Evolutionary conservation across 2,113 vertebrate species (phyloP), one percentile per base, ranked within the genome.

Genomic region (Zapus hudsonius): DNA sequence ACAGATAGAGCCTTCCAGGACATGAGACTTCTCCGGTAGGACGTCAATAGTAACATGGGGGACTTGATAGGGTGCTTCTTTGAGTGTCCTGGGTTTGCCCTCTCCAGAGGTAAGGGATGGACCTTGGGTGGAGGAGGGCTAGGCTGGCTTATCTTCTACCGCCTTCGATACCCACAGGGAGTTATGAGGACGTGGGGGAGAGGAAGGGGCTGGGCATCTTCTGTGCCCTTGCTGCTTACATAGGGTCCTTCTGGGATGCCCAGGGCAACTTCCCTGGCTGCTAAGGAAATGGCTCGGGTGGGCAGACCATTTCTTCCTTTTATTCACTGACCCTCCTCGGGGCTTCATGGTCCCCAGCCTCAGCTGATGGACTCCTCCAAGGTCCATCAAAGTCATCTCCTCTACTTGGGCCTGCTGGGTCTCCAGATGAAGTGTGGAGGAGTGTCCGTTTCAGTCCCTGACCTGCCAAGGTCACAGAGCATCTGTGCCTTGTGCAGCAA

Each of bases 371-470:
- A 40, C 5, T 70, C 72, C 55, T 31, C 55, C 61, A 29, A 25
- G 52, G 69, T 36, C 40, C 27, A 3, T 78, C 91, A 57, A 57
- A 2, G 27, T 44, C 55, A 15, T 10, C 33, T 47, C 33, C 11
- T 52, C 33, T 7, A 5, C 19, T 55, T n/a, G 69, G 15, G 69
- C 55, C 82, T 55, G 64, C 66, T 63, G 69, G 47, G 82, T 55
- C 33, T 83, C 42, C 55, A 5, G n/a, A 15, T 19, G 40, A n/a
- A 52, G 69, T 7, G 13, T 25, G 31, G 33, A 55, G 20, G 38
- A 33, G 33, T 5, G 16, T 0, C 0, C 3, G 1, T 10, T 23
- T 19, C 3, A 31, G 4, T 17, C 27, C 64, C 74, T 11, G 10
- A 1, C 7, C 12, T 2, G 27, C 81, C 33, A 9, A 40, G 3